phyloP scores from a whole-genome alignment of 2,113 vertebrate genomes.

The Pteronura brasiliensis region DNA sequence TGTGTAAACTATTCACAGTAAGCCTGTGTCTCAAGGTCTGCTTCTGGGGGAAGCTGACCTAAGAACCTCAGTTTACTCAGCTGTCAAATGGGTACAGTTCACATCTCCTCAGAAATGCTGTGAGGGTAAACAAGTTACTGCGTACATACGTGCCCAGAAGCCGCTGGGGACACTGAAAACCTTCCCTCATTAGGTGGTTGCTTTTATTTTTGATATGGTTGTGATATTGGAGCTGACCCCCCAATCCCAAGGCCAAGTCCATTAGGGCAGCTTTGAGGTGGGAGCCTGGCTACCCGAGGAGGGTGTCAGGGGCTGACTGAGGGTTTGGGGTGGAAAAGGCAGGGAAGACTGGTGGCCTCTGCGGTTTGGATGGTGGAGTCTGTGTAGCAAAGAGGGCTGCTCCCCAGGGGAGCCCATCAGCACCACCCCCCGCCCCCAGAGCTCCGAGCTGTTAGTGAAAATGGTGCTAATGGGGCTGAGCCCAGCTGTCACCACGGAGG shows the following conservation, averaged over 20 bases:
- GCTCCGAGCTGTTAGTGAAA: constrained; percentile 25
- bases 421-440: background rate
- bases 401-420: background rate
- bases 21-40: background rate
- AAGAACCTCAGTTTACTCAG: background rate
- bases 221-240: background rate
- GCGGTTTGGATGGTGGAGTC: background rate
- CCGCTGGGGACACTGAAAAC: accelerated
- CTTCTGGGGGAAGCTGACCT: background rate
- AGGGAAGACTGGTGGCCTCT: background rate
- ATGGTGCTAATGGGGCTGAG: constrained; percentile 33
- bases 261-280: background rate
- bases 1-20: background rate
- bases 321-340: background rate
- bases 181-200: accelerated
- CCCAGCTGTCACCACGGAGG: background rate
- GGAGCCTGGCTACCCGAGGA: background rate
- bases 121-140: too few species aligned
- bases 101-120: background rate
- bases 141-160: accelerated
- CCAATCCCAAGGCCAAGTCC: background rate
- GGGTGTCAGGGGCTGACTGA: background rate
- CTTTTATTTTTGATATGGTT: background rate
- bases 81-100: background rate
- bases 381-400: background rate